These are phyloP conservation scores for Bambusicola thoracicus DNA, from an alignment of 2,113 vertebrate species.

Conservation along the genomic window DNA sequence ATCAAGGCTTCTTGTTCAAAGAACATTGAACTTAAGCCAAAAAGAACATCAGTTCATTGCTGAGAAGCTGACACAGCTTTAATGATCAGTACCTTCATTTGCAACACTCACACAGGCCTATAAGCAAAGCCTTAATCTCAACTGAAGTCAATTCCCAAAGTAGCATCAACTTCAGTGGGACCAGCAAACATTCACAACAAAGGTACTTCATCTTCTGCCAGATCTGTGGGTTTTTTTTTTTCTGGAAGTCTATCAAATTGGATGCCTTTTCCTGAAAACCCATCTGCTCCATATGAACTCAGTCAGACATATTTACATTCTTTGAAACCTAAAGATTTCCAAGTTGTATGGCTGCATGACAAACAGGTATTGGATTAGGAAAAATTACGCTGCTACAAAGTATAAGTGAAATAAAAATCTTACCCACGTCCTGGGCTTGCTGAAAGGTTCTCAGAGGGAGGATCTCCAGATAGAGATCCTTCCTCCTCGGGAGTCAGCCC, in stretches of 20 bases:
- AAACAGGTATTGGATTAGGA: too few species aligned
- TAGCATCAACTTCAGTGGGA: not conserved
- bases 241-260: constrained; percentile 3
- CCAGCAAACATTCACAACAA: not conserved
- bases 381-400: too few species aligned
- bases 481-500: too few species aligned
- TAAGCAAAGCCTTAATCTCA: not conserved
- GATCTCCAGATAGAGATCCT: too few species aligned
- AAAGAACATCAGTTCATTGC: constrained; percentile 1
- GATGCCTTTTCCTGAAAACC: constrained; percentile 9
- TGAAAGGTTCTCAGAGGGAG: too few species aligned
- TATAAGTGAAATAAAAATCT: too few species aligned
- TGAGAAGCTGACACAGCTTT: constrained; percentile 20
- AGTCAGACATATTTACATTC: constrained; percentile 19
- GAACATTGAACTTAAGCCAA: constrained; percentile 8
- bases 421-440: too few species aligned
- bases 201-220: not conserved
- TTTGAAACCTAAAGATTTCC: constrained; percentile 23
- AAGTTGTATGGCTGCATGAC: too few species aligned
- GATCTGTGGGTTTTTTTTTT: not conserved
- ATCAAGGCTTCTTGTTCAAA: not conserved
- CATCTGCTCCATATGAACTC: constrained; percentile 42
- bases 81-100: not conserved
- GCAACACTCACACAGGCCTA: not conserved
- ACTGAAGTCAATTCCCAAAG: not conserved